Base-by-base conservation (phyloP, 1,140 invertebrate genomes). In the Drosophila trapezifrons region DNA sequence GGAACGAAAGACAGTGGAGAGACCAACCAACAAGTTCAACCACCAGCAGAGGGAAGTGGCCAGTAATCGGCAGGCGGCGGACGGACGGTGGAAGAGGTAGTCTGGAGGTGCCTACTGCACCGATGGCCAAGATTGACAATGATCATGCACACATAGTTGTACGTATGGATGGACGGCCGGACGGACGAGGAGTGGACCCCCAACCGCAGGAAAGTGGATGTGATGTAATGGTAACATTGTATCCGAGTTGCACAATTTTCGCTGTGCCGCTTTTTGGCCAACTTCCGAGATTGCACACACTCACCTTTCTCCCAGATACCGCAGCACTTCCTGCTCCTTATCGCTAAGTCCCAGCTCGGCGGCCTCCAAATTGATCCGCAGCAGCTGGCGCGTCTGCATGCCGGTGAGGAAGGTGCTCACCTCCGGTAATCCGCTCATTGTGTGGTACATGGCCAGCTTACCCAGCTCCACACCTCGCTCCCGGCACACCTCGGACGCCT, bases 381-480 rank as follows among this genome's bases (percentile, higher is more conserved):
- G 83, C 63, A 96, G 91, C 7, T 93, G 80, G 4, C 91, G 87
- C 72, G 92, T 95, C 90, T 95, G 95, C 92, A 96, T 95, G 27
- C 96, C 96, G 63, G 95, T 93, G 9, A 97, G 84, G 87, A 95
- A 94, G 1, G 95, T 95, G 56, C 93, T 90, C 18, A 94, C 93
- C 22, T 94, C 94, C 2, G 92, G 75, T 76, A 93, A 93, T 71
- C 65, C 65, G 3, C 92, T 92, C 15, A 96, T 80, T 2, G 94
- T 93, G 81, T 95, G 93, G 93, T 95, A 95, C 46, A 96, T 92
- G 17, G 96, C 96, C 47, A 97, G 89, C 92, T 94, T 95, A 3
- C 94, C 95, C 6, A 97, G 84, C 92, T 96, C 95, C 2, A 96
- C 93, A 37, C 94, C 93, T 27, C 94, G 82, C 89, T 96, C 95